A percentile compares a stretch with the other conserved stretches of the same genome.
Evolutionary conservation across 2,888 invertebrate genomes (phyloP).

Genomic region (Diplazon laetatorius): DNA sequence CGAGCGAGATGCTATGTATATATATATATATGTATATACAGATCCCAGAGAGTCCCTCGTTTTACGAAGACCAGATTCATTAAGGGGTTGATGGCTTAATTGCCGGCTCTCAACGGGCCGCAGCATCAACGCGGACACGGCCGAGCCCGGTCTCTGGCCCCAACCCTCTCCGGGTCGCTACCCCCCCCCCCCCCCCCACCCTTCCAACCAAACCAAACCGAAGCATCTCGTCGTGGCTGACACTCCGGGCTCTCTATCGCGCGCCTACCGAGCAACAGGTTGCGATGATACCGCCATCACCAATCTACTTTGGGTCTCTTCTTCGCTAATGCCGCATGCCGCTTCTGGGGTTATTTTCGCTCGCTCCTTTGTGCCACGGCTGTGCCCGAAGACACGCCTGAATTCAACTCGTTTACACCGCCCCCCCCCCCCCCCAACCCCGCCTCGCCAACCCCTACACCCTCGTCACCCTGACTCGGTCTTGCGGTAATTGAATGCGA

Average conservation of each 20-base stretch:
- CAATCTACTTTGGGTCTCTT: constrained; percentile 48
- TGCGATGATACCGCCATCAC: constrained; percentile 67
- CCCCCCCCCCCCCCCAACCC: too few species aligned
- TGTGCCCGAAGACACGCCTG: constrained; percentile 24
- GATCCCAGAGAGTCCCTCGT: constrained; percentile 49
- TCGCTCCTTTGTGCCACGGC: constrained; percentile 25
- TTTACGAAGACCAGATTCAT: constrained; percentile 78
- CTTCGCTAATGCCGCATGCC: constrained; percentile 34
- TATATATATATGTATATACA: too few species aligned
- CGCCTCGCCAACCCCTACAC: too few species aligned
- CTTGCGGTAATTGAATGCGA: constrained; percentile 69
- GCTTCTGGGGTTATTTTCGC: constrained; percentile 5
- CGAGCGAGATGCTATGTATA: too few species aligned
- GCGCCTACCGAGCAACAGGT: constrained; percentile 79
- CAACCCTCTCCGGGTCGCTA: too few species aligned
- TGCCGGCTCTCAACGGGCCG: constrained; percentile 77
- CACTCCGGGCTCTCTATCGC: constrained; percentile 65
- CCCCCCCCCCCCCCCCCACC: too few species aligned
- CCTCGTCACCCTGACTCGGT: too few species aligned
- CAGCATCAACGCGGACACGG: constrained; percentile 57
- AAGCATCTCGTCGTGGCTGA: constrained; percentile 63
- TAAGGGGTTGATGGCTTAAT: constrained; percentile 82
- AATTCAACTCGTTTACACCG: constrained; percentile 77
- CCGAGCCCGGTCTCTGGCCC: constrained; percentile 43
- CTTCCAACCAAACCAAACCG: too few species aligned